These are phyloP conservation scores for Hypomecis punctinalis DNA, from an alignment of 2,888 invertebrate species.

Conservation along the genomic window DNA sequence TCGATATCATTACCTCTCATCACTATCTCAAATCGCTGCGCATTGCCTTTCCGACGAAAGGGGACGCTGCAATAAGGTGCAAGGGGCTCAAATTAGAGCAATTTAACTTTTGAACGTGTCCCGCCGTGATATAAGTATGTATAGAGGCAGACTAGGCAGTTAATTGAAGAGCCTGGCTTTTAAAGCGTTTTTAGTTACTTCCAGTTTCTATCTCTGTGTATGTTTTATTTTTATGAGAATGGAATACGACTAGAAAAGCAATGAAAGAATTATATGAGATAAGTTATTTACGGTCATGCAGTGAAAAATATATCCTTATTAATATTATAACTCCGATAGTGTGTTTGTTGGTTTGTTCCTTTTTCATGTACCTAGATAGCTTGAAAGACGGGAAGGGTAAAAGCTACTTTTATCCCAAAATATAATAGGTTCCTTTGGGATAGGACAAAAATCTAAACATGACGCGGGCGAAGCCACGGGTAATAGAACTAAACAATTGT, in stretches of 20 bases:
- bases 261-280: no score
- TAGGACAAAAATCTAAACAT: no score
- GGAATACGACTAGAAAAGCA: neutral
- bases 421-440: no score
- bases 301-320: no score
- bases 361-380: no score
- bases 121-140: constrained; percentile 41
- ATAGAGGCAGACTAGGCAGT: constrained; percentile 23
- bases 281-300: no score
- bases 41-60: constrained; percentile 69
- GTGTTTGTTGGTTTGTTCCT: no score
- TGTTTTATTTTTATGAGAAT: neutral
- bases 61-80: constrained; percentile 73
- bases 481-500: no score
- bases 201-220: constrained; percentile 16
- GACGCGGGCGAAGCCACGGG: no score
- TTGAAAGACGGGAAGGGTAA: no score
- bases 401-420: no score
- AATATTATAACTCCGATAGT: no score
- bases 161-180: constrained; percentile 39
- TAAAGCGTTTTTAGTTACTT: constrained; percentile 27
- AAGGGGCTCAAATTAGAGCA: constrained; percentile 73
- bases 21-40: constrained; percentile 67
- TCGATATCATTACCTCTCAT: constrained; percentile 45
- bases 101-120: constrained; percentile 79